phyloP scores from a whole-genome alignment of 2,797 vertebrate genomes.

The Echeneis naucrates region DNA sequence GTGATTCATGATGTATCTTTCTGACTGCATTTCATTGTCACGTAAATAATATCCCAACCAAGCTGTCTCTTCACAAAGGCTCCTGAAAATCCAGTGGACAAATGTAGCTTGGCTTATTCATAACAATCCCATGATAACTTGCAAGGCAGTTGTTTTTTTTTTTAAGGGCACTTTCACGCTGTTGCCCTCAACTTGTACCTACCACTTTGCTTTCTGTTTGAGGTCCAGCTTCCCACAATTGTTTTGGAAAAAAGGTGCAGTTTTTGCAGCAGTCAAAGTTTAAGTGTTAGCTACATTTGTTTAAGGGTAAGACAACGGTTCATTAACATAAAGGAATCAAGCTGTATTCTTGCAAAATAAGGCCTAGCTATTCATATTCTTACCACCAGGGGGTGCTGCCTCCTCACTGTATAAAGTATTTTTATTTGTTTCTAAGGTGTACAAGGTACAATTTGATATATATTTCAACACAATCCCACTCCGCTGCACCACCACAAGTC shows the following conservation, averaged over 20 bases:
- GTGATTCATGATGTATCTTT: not conserved
- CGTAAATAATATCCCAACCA: not conserved
- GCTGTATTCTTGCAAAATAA: not conserved
- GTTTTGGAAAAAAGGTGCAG: not conserved
- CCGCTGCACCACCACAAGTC: too few relatives aligned
- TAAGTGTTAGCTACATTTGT: not conserved
- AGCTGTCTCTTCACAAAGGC: not conserved
- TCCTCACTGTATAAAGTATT: too few relatives aligned
- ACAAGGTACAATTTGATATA: too few relatives aligned
- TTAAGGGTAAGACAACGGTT: not conserved
- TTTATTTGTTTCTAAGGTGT: too few relatives aligned
- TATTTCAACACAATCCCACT: too few relatives aligned
- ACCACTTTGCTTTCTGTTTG: not conserved
- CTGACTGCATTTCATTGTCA: not conserved
- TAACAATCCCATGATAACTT: not conserved
- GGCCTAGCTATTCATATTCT: not conserved
- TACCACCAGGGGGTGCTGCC: slow-evolving; percentile 15
- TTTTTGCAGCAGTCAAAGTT: not conserved
- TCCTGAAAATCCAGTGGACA: too few relatives aligned
- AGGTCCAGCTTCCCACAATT: not conserved
- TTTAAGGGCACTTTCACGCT: not conserved
- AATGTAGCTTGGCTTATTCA: too few relatives aligned
- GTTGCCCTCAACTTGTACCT: not conserved
- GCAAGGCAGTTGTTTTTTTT: not conserved
- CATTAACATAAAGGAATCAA: not conserved